These are phyloP conservation scores for Heliothis virescens DNA, from an alignment of 1,140 invertebrate genomes.

Conservation along the genomic window DNA sequence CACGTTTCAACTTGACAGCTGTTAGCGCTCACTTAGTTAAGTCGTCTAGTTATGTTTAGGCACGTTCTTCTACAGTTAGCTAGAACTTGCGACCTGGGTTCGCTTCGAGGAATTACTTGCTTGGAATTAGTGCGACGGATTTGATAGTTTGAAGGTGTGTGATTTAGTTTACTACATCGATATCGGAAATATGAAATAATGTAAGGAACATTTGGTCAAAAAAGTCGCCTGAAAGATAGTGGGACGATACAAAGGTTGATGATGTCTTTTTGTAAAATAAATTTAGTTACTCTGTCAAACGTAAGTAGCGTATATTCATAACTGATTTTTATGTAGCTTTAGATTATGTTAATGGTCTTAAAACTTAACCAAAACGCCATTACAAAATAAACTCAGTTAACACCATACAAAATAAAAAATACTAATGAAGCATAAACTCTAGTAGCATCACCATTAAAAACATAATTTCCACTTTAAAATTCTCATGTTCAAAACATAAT, in stretches of 20 bases:
- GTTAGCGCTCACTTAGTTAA: conserved; percentile 39
- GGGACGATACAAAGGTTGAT: too few species aligned
- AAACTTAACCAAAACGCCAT: background rate
- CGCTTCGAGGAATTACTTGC: background rate
- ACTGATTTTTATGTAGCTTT: too few species aligned
- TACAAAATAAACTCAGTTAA: background rate
- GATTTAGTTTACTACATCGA: too few species aligned
- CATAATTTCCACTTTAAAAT: conserved; percentile 9
- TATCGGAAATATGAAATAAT: too few species aligned
- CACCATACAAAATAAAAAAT: background rate
- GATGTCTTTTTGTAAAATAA: too few species aligned
- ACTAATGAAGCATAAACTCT: too few species aligned
- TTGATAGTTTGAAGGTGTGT: too few species aligned
- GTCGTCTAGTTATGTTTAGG: conserved; percentile 35
- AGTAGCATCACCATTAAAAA: background rate
- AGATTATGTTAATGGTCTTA: too few species aligned
- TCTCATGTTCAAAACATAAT: background rate
- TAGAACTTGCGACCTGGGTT: conserved; percentile 8
- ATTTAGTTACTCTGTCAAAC: too few species aligned
- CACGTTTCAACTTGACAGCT: conserved; percentile 38
- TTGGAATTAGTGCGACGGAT: background rate
- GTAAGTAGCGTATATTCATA: too few species aligned
- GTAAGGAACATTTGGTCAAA: too few species aligned
- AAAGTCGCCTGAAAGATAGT: too few species aligned
- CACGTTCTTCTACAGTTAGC: conserved; percentile 11